A percentile compares a stretch with the other conserved stretches of the same genome.
phyloP scores from a whole-genome alignment of 2,113 vertebrate genomes.

The Entelurus aequoreus region DNA sequence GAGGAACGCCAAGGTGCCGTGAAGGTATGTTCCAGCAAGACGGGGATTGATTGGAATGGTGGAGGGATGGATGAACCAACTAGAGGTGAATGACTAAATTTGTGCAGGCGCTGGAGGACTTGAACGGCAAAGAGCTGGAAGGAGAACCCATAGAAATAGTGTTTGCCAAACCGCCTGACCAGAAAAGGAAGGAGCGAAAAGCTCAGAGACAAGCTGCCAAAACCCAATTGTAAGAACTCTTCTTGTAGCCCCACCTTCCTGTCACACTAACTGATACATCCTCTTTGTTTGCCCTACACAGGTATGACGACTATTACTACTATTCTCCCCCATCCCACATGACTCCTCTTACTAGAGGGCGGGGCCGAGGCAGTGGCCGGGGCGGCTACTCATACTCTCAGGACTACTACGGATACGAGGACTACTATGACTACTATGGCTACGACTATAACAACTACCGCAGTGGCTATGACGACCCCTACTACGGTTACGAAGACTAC shows the following conservation, averaged over 20 bases:
- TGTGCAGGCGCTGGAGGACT: constrained; percentile 87
- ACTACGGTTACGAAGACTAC: constrained; percentile 98
- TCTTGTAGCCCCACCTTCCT: background rate
- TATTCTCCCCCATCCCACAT: constrained; percentile 90
- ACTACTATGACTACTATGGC: constrained; percentile 98
- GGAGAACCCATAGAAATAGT: constrained; percentile 96
- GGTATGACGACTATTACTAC: constrained; percentile 99
- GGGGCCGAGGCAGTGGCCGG: constrained; percentile 86
- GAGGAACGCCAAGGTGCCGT: constrained; percentile 92
- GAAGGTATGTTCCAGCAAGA: constrained; percentile 73
- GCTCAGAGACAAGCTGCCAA: constrained; percentile 96
- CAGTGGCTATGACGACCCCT: constrained; percentile 97
- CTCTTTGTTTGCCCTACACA: constrained; percentile 41
- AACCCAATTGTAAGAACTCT: constrained; percentile 85
- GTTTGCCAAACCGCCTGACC: constrained; percentile 97
- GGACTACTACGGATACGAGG: constrained; percentile 96
- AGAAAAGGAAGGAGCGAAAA: constrained; percentile 97
- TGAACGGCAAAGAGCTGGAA: constrained; percentile 97
- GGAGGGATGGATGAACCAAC: background rate
- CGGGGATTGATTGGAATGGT: too few relatives aligned
- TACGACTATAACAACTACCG: constrained; percentile 98
- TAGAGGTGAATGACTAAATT: too few relatives aligned
- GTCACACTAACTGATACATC: too few relatives aligned
- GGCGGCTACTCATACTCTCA: constrained; percentile 91
- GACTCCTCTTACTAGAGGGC: constrained; percentile 86